A percentile compares a stretch with the other conserved stretches of the same genome.
Evolutionary conservation across 2,113 vertebrate genomes (phyloP).

Genomic region (Chionis minor): DNA sequence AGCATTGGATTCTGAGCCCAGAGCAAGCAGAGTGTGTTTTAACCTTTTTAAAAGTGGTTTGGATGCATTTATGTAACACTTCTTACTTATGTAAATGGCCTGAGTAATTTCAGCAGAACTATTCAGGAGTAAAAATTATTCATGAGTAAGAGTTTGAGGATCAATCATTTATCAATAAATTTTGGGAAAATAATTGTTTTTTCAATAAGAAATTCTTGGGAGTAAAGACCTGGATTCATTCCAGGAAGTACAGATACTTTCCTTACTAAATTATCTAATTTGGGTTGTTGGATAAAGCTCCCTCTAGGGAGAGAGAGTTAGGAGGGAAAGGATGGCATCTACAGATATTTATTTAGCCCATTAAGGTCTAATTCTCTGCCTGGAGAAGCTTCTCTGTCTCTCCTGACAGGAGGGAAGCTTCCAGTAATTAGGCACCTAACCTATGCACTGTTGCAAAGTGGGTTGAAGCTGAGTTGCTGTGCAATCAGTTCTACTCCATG

Average conservation of each 20-base stretch:
- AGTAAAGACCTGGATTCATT: neutral
- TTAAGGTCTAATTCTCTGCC: slow-evolving; percentile 42
- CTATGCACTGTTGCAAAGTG: neutral
- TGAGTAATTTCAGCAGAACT: neutral
- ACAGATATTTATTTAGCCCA: slow-evolving; percentile 49
- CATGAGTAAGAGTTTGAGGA: neutral
- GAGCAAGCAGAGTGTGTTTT: neutral
- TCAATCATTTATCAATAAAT: neutral
- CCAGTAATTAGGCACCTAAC: slow-evolving; percentile 50
- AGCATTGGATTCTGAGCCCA: neutral
- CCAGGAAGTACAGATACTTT: neutral
- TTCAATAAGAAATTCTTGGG: neutral
- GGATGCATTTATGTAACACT: neutral
- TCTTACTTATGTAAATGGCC: neutral
- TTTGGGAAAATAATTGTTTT: neutral
- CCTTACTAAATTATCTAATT: slow-evolving; percentile 11
- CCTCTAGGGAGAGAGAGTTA: neutral
- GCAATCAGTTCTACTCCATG: neutral
- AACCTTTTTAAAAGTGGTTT: neutral
- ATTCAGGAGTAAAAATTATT: neutral
- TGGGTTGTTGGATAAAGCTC: neutral
- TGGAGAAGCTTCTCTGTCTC: slow-evolving; percentile 32
- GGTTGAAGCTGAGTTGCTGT: neutral
- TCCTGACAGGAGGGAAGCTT: slow-evolving; percentile 10
- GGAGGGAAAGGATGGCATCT: neutral